These are phyloP conservation scores for Euphydryas editha DNA, from an alignment of 2,888 invertebrate species.

Conservation along the genomic window DNA sequence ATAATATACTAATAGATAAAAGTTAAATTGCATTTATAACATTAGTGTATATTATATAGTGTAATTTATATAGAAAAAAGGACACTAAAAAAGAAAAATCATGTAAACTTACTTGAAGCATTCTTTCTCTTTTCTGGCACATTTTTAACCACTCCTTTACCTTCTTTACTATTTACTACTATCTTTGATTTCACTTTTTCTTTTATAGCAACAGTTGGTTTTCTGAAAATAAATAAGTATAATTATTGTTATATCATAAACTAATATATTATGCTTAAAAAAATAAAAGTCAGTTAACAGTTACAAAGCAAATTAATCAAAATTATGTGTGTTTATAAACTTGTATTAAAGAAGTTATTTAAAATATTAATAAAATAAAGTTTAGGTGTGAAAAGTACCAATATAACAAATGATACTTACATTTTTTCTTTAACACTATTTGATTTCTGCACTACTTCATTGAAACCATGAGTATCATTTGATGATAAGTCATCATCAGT, in stretches of 20 bases:
- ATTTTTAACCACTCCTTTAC: constrained; percentile 10
- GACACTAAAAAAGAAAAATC: not conserved
- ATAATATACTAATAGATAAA: too few relatives aligned
- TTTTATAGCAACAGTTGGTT: constrained; percentile 22
- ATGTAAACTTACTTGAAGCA: constrained; percentile 36
- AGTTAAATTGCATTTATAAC: too few relatives aligned
- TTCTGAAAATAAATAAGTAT: constrained; percentile 13
- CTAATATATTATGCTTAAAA: too few relatives aligned
- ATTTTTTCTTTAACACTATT: constrained; percentile 16
- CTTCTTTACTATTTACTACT: constrained; percentile 20
- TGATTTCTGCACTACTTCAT: constrained; percentile 23
- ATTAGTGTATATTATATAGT: too few relatives aligned
- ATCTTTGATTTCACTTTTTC: constrained; percentile 9
- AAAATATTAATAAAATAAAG: not conserved
- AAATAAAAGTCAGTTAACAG: too few relatives aligned
- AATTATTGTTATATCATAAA: not conserved
- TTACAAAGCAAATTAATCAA: too few relatives aligned
- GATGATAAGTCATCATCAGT: constrained; percentile 41
- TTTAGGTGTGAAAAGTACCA: not conserved
- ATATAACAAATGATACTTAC: not conserved
- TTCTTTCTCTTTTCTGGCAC: constrained; percentile 37
- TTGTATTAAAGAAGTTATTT: too few relatives aligned
- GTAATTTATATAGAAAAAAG: too few relatives aligned
- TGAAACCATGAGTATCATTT: constrained; percentile 44
- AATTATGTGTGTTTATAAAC: too few relatives aligned